phyloP scores from a whole-genome alignment of 2,797 vertebrate genomes.

The Hipposideros larvatus region DNA sequence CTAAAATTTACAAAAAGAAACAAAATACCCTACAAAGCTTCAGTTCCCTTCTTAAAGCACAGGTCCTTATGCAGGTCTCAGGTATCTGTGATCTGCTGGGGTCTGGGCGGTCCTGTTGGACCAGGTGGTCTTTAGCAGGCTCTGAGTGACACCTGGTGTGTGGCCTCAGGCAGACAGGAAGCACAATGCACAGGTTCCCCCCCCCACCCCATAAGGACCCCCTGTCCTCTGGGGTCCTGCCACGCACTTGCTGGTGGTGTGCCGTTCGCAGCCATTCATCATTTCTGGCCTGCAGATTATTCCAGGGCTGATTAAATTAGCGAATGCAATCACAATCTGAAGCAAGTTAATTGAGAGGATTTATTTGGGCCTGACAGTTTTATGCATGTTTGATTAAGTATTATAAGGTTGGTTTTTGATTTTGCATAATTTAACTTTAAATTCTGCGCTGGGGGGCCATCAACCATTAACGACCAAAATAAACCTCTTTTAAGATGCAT shows the following conservation, averaged over 20 bases:
- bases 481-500: conserved; percentile 89
- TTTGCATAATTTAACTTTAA: conserved; percentile 97
- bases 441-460: conserved; percentile 88
- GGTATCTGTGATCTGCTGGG: accelerated
- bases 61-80: accelerated
- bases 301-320: conserved; percentile 94
- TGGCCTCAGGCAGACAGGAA: accelerated
- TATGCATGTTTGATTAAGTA: conserved; percentile 96
- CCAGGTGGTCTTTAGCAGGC: accelerated
- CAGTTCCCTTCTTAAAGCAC: neutral
- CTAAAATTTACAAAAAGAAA: neutral
- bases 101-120: neutral
- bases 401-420: conserved; percentile 95
- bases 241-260: neutral
- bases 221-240: neutral
- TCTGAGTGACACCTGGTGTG: neutral
- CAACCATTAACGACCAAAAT: conserved; percentile 91
- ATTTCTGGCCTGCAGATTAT: conserved; percentile 88
- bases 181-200: neutral
- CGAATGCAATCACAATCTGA: conserved; percentile 93
- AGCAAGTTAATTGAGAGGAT: conserved; percentile 93
- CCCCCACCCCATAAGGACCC: accelerated
- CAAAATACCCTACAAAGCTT: neutral
- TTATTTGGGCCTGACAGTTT: conserved; percentile 94
- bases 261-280: conserved; percentile 83